phyloP scores from a whole-genome alignment of 2,888 invertebrate species.

The Hirtodrosophila histrioides region DNA sequence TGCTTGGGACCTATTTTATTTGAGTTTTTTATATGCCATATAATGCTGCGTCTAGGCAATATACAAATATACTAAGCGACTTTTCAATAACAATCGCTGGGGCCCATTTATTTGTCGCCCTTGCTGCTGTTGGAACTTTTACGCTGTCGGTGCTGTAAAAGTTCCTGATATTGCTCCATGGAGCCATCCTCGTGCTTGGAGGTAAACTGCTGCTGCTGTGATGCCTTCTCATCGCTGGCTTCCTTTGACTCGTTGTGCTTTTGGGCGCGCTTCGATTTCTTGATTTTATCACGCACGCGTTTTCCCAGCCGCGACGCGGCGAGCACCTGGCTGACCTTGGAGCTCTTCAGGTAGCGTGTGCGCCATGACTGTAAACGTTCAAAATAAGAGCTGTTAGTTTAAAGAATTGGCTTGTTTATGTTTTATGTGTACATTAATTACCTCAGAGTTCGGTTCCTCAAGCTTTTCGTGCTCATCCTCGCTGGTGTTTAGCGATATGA shows the following conservation, averaged over 20 bases:
- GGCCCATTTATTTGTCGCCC: conserved; percentile 47
- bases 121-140: conserved; percentile 67
- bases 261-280: conserved; percentile 82
- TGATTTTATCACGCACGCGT: conserved; percentile 87
- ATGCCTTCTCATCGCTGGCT: conserved; percentile 42
- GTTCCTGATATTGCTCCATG: conserved; percentile 86
- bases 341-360: conserved; percentile 86
- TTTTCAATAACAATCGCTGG: conserved; percentile 62
- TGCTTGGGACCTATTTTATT: conserved; percentile 55
- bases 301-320: conserved; percentile 86
- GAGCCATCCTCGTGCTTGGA: conserved; percentile 85
- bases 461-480: conserved; percentile 78
- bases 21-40: conserved; percentile 72
- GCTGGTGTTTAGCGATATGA: conserved; percentile 79
- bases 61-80: conserved; percentile 38
- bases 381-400: conserved; percentile 14
- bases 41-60: conserved; percentile 47
- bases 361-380: conserved; percentile 85
- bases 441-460: conserved; percentile 59
- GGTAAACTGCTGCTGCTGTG: conserved; percentile 57
- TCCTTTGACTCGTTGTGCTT: conserved; percentile 51
- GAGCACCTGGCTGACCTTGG: conserved; percentile 86
- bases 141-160: conserved; percentile 79
- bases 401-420: not conserved
- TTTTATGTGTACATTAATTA: conserved; percentile 32